These are phyloP conservation scores for Chrysogorgia sp. DNA, from an alignment of 92 coral and sea anemone genomes.

Conservation along the genomic window DNA sequence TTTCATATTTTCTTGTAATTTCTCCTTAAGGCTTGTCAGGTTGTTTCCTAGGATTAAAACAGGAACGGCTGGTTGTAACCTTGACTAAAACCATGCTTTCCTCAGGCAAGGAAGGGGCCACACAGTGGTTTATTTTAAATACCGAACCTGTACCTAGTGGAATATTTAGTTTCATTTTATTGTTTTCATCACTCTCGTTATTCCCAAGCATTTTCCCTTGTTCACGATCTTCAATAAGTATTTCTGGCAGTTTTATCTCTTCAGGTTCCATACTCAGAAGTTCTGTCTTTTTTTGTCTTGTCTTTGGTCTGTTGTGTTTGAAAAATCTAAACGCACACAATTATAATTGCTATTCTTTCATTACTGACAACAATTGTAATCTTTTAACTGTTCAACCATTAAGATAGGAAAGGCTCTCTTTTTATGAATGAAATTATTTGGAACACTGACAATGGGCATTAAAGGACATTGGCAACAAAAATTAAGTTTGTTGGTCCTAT, in stretches of 20 bases:
- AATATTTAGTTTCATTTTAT: background rate
- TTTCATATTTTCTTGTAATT: slow-evolving; percentile 82
- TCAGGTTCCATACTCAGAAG: slow-evolving; percentile 43
- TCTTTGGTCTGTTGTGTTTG: slow-evolving; percentile 57
- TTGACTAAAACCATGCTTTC: background rate
- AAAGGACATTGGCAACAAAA: too few relatives aligned
- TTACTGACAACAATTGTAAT: too few relatives aligned
- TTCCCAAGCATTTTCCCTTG: background rate
- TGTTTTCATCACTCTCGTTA: background rate
- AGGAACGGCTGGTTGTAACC: background rate
- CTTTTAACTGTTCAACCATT: too few relatives aligned
- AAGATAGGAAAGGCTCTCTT: too few relatives aligned
- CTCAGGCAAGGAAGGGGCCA: background rate
- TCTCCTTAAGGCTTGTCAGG: slow-evolving; percentile 72
- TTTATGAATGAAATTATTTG: too few relatives aligned
- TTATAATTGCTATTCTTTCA: too few relatives aligned
- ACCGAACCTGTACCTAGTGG: background rate
- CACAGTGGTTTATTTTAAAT: background rate
- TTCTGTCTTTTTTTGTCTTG: background rate
- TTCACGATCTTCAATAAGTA: slow-evolving; percentile 10
- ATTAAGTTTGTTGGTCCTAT: too few relatives aligned
- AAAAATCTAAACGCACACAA: slow-evolving; percentile 55
- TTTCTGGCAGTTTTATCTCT: slow-evolving; percentile 20
- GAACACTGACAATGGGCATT: too few relatives aligned
- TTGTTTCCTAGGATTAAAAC: slow-evolving; percentile 59